These are phyloP conservation scores for Meliscaeva auricollis DNA, from an alignment of 2,888 invertebrate species.

Conservation along the genomic window DNA sequence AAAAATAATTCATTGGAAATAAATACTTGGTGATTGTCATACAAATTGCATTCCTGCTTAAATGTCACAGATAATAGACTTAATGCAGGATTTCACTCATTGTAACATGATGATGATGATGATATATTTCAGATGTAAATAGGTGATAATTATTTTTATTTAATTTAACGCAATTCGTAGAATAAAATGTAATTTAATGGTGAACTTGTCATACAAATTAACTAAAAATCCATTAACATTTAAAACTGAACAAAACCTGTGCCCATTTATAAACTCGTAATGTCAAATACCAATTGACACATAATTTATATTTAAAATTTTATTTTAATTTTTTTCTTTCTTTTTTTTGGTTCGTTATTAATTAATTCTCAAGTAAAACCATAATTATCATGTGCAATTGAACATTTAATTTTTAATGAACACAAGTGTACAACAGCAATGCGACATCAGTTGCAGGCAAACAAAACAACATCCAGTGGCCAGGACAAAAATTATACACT, in stretches of 20 bases:
- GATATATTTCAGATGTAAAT: too few species aligned
- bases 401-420: slow-evolving; percentile 53
- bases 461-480: slow-evolving; percentile 7
- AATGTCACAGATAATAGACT: too few species aligned
- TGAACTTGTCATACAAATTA: too few species aligned
- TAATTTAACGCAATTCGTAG: too few species aligned
- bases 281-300: slow-evolving; percentile 3
- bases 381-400: slow-evolving; percentile 67
- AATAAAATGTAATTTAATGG: too few species aligned
- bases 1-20: too few species aligned
- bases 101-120: too few species aligned
- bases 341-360: slow-evolving; percentile 8
- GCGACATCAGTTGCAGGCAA: slow-evolving; percentile 59
- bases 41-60: too few species aligned
- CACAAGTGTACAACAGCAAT: slow-evolving; percentile 38
- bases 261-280: neutral
- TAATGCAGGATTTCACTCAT: too few species aligned
- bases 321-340: neutral
- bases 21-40: too few species aligned
- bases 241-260: neutral
- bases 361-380: slow-evolving; percentile 71
- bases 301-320: slow-evolving; percentile 5
- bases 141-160: too few species aligned
- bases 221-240: neutral
- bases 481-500: neutral